Base-by-base conservation (phyloP, 37 sponge, comb jelly and placozoan species). In the Crambe crambe region DNA sequence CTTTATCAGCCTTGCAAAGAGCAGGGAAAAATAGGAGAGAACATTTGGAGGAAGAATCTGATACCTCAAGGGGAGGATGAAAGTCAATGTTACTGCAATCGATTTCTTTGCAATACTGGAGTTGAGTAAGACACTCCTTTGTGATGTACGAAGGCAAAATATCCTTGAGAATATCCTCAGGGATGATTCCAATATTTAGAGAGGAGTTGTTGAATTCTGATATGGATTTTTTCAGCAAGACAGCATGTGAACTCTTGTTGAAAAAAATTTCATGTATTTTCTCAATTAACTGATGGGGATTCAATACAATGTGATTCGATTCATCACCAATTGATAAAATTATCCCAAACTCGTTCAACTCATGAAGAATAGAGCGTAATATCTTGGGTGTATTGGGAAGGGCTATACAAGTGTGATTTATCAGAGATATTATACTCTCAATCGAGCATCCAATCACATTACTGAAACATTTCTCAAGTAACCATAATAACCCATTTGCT, bases 11-110 rank as follows among this genome's bases (percentile, higher is more conserved):
- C 23, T 68, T 37, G 6, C 76, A 36, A 23, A 84, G 67, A 84
- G 74, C 75, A 37, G 84, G 84, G 42, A 84, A 84, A 70, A 68
- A 84, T 8, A 71, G 61, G 37, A 64, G 47, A 42, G 56, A 30
- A 12, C 29, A 21, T 23, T 38, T 44, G 22, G 79, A 44, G 8
- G 57, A 68, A 30, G 5, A 36, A n/a, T n/a, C n/a, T n/a, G n/a
- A n/a, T n/a, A n/a, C n/a, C 27, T 3, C 29, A 1, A 17, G 20
- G 42, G 56, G 31, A 38, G 17, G 23, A 40, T 71, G 27, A 25
- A 34, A 22, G 30, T 51, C 74, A 29, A 73, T 56, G 20, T 47
- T 32, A 9, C n/a, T 29, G 26, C 51, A 51, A 25, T 34, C 51
- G n/a, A 73, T 25, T 30, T 73, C 74, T 26, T 73, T 10, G 58